A percentile compares a stretch with the other conserved stretches of the same genome.
phyloP scores from a whole-genome alignment of 2,797 vertebrate genomes.

The Lerista edwardsae region DNA sequence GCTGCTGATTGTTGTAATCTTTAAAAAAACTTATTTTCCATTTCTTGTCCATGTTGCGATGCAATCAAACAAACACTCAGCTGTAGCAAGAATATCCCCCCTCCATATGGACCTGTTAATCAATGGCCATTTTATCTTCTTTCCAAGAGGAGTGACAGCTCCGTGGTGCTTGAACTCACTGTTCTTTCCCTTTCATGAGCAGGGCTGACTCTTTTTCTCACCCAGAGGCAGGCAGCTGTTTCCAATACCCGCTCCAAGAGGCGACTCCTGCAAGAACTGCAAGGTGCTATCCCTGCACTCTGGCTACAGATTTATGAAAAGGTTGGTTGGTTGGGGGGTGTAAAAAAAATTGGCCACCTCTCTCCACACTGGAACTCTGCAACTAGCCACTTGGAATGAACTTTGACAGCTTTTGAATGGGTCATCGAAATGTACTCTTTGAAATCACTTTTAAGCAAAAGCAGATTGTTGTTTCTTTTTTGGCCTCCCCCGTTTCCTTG shows the following conservation, averaged over 20 bases:
- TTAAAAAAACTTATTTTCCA: neutral
- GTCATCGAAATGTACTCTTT: slow-evolving; percentile 54
- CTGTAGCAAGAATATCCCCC: neutral
- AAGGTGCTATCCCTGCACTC: slow-evolving; percentile 30
- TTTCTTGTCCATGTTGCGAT: neutral
- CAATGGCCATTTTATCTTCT: neutral
- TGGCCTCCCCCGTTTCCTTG: slow-evolving; percentile 31
- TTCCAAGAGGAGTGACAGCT: neutral
- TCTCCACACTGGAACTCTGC: slow-evolving; percentile 35
- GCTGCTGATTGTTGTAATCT: neutral
- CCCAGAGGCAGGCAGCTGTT: slow-evolving; percentile 20
- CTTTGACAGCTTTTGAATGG: slow-evolving; percentile 47
- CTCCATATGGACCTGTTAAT: neutral
- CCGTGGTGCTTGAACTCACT: neutral
- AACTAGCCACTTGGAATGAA: slow-evolving; percentile 47
- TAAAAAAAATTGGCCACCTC: slow-evolving; percentile 23
- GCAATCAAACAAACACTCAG: neutral
- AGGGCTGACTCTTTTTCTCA: slow-evolving; percentile 8
- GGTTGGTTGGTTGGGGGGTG: neutral
- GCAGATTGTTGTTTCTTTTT: slow-evolving; percentile 57
- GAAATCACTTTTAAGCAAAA: slow-evolving; percentile 67
- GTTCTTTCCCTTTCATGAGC: neutral
- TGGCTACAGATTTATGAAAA: slow-evolving; percentile 38
- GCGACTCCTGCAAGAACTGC: slow-evolving; percentile 33
- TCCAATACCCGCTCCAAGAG: slow-evolving; percentile 30